These are phyloP conservation scores for Mus spicilegus DNA, from an alignment of 2,113 vertebrate species.

Conservation along the genomic window DNA sequence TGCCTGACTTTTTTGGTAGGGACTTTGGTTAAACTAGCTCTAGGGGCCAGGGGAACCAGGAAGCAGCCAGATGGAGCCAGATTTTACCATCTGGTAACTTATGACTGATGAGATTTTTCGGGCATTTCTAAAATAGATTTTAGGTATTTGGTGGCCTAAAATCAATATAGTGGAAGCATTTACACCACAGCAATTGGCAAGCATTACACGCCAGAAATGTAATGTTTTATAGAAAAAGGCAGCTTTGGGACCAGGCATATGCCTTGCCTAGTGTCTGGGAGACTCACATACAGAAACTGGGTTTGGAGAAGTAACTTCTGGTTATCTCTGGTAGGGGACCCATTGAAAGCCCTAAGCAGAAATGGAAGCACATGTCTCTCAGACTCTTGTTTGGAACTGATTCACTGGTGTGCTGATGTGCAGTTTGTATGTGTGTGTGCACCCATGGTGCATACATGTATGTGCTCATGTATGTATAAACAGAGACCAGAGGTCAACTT, in stretches of 20 bases:
- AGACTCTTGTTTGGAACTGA: background rate
- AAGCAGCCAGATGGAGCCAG: background rate
- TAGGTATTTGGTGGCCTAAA: background rate
- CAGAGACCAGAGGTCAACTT: background rate
- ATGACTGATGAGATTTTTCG: background rate
- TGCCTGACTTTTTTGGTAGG: background rate
- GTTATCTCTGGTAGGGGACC: too few relatives aligned
- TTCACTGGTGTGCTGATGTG: background rate
- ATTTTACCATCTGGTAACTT: background rate
- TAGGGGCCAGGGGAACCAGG: background rate
- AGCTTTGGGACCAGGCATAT: background rate
- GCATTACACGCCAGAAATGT: background rate
- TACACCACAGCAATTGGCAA: background rate
- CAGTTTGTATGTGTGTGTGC: background rate
- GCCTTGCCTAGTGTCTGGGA: background rate
- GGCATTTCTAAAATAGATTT: background rate
- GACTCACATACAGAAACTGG: too few relatives aligned
- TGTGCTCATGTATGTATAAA: background rate
- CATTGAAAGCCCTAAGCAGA: background rate
- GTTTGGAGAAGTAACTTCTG: background rate
- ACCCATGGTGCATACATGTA: background rate
- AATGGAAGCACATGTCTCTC: background rate
- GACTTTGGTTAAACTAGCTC: background rate
- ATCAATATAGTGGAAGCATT: background rate
- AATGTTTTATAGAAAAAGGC: background rate